Base-by-base conservation (phyloP, 1,140 invertebrate genomes). In the Linepithema humile region DNA sequence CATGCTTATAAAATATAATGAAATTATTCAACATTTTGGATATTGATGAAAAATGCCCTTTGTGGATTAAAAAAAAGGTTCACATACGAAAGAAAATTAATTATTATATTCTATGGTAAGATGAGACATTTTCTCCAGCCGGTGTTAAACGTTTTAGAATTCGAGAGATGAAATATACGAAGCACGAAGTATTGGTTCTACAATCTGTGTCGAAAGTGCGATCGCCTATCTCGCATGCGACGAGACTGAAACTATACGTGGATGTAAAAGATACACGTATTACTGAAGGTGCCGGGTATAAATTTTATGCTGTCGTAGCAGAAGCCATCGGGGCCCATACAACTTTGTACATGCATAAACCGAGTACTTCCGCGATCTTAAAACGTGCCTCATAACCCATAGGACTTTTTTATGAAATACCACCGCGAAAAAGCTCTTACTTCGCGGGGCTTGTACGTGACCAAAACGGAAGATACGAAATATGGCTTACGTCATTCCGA, bases 271-370 rank as follows among this genome's bases (percentile, higher is more conserved):
- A 82, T 70, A 82, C 75, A 86, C 75, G 70, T 65, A 85, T 88
- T 88, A 82, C 69, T 29, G 50, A 40, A 64, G 72, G 72, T 73
- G 82, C 60, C 50, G 74, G 57, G 53, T 72, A 84, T 88, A 88
- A 88, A 88, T 87, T 87, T 87, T 82, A 85, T 72, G 87, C 87
- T 75, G 82, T 75, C 85, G 75, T 87, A 75, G 82, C 70, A 60
- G 32, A 50, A 88, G 48, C 83, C 67, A 69, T 85, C 50, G 83
- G 40, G 59, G 50, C 43, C 55, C 43, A 48, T 69, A 77, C 83
- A 85, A 75, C 85, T 87, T 85, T 82, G 75, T 82, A 72, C 75
- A 64, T 40, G 83, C 75, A 70, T 75, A 82, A 85, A 85, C 64
- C 48, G 60, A 43, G 53, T 62, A 57, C 73, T 86, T 78, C 64